Evolutionary conservation across 2,797 vertebrate species (phyloP), one percentile per base, ranked within the genome.

Genomic region (Novumbra hubbsi): DNA sequence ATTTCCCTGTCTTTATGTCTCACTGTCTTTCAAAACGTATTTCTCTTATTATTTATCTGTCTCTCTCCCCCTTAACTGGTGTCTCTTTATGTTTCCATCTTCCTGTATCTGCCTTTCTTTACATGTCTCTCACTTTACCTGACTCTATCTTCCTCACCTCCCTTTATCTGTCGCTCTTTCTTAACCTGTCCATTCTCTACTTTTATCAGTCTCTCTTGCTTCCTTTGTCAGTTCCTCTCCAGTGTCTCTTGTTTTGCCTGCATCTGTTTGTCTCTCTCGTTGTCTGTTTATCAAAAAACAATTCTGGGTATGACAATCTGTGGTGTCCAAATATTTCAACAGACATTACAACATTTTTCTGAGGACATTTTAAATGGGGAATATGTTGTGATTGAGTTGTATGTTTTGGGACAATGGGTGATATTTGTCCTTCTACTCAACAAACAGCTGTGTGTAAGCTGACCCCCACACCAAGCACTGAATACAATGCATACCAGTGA

Each of bases 401-500:
- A 11, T 45, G 11, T 12, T 6, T 14, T 14, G 5, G 41, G 55
- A 8, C 21, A 9, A 66, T 50, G 74, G 30, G 50, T 76, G 24
- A 52, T 63, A 52, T 67, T 69, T 48, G 50, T 76, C 49, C 28
- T 16, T 50, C 64, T 70, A 65, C 12, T 32, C 16, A 48, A 32
- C 71, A 27, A 63, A 79, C 55, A 57, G 55, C 21, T 76, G 50
- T 6, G 55, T 69, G 38, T 41, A n/a, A 73, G 57, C 80, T 63
- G 74, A 68, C 77, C 12, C 24, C 57, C 32, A 73, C 70, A 72
- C 48, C 41, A 70, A 21, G 70, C 74, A 73, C 63, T 48, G 70
- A 76, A 28, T 66, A 38, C 69, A 78, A 71, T 80, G 81, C 77
- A 74, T 60, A 78, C 73, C 80, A 79, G 75, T 74, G 76, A 79